phyloP scores from a whole-genome alignment of 2,888 invertebrate species.

The Nezara viridula region DNA sequence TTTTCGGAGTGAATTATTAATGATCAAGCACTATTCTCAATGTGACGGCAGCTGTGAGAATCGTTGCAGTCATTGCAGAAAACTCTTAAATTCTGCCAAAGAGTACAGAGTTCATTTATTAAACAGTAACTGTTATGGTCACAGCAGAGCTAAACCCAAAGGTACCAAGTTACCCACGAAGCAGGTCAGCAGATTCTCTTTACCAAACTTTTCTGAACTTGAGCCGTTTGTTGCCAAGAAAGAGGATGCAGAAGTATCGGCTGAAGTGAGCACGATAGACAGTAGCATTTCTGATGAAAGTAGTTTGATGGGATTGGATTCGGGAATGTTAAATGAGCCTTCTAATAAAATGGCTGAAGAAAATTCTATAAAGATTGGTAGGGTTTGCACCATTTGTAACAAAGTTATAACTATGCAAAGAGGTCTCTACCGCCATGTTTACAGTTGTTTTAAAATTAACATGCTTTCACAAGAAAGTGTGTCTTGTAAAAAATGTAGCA shows the following conservation, averaged over 20 bases:
- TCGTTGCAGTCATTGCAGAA: slow-evolving; percentile 56
- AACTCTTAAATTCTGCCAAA: slow-evolving; percentile 49
- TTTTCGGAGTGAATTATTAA: slow-evolving; percentile 61
- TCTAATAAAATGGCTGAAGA: slow-evolving; percentile 38
- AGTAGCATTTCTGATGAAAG: slow-evolving; percentile 39
- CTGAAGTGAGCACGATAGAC: background rate
- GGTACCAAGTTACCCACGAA: background rate
- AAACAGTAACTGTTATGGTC: slow-evolving; percentile 48
- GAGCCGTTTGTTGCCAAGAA: background rate
- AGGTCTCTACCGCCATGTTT: slow-evolving; percentile 48
- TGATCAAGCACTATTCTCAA: slow-evolving; percentile 62
- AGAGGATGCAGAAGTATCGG: background rate
- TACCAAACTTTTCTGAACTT: background rate
- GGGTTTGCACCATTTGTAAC: slow-evolving; percentile 53
- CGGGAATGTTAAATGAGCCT: background rate
- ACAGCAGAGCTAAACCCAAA: background rate
- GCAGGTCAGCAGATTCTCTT: background rate
- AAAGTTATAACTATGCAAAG: slow-evolving; percentile 56
- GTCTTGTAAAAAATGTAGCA: slow-evolving; percentile 47
- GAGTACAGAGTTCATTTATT: slow-evolving; percentile 53
- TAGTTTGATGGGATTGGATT: background rate
- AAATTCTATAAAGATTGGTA: slow-evolving; percentile 45
- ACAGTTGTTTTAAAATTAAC: slow-evolving; percentile 44
- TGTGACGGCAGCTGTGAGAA: slow-evolving; percentile 62
- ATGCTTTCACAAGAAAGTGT: slow-evolving; percentile 56